Evolutionary conservation across 1,140 invertebrate genomes (phyloP), one percentile per base, ranked within the genome.

Genomic region (Lordiphosa collinella): DNA sequence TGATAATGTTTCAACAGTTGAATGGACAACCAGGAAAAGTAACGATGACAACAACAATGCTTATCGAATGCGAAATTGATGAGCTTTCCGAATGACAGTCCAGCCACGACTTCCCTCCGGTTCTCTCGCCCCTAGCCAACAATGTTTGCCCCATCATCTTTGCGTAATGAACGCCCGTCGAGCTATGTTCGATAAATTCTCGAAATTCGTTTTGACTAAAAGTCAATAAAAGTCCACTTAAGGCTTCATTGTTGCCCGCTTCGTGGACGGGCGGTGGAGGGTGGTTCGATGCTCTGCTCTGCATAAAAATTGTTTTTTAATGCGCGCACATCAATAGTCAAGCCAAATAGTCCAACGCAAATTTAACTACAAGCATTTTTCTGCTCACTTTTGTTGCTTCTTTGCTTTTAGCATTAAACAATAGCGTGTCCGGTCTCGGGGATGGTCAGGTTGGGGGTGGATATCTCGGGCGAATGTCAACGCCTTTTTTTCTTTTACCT

Each of bases 221-320:
- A 82, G 76, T 82, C 76, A 82, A 82, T 82, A 82, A 82, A 82
- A 82, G 76, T 82, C 76, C 76, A 82, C 76, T 82, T 82, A 82
- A 82, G 76, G 75, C 75, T 74, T 74, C 75, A 80, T 80, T 80
- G 75, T 80, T 80, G 75, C 61, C 59, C 59, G 68, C 53, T 44
- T 51, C 34, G 9, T 49, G 31, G 49, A 41, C 47, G 37, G 32
- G 36, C 37, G 32, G 7, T 14, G 34, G 40, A 4, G 13, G 53
- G 43, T 31, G 50, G 25, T 38, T 70, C 47, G 50, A 37, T 41
- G 56, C 43, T 62, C 36, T 60, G 67, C 62, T 60, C 50, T 82
- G 67, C 62, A 82, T 74, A 75, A 72, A 80, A 82, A 82, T 82
- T 82, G 76, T 82, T 82, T 82, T 82, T 82, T 82, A 82, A 82